phyloP scores from a whole-genome alignment of 1,140 invertebrate genomes.

The Coelopa frigida region DNA sequence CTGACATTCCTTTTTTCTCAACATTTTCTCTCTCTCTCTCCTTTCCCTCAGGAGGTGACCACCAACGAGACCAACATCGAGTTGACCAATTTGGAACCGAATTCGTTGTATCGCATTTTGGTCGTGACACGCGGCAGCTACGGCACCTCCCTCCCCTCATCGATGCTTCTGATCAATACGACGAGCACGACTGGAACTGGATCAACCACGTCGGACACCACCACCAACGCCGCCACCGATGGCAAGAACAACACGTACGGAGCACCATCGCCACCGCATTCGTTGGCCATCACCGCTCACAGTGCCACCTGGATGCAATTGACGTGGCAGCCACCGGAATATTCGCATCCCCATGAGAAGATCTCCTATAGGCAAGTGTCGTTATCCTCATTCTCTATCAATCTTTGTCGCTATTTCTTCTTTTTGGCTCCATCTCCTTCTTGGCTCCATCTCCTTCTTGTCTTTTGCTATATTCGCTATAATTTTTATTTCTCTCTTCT shows the following conservation, averaged over 20 bases:
- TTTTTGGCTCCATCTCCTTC: no score
- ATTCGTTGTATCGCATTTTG: slow-evolving; percentile 65
- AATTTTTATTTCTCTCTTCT: background rate
- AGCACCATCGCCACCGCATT: slow-evolving; percentile 69
- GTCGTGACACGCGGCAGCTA: slow-evolving; percentile 65
- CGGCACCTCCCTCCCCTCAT: slow-evolving; percentile 70
- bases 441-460: no score
- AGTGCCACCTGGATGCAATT: slow-evolving; percentile 71
- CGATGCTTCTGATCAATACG: slow-evolving; percentile 65
- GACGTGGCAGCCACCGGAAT: slow-evolving; percentile 72
- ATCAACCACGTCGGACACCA: background rate
- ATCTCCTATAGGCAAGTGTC: slow-evolving; percentile 61
- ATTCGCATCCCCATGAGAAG: slow-evolving; percentile 65
- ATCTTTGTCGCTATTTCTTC: no score
- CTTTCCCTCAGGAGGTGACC: slow-evolving; percentile 54
- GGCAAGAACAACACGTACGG: slow-evolving; percentile 45
- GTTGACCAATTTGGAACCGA: slow-evolving; percentile 55
- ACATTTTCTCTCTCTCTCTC: background rate
- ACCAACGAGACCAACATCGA: slow-evolving; percentile 54
- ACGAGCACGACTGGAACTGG: slow-evolving; percentile 21
- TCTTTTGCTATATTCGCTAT: no score
- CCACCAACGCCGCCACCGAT: background rate
- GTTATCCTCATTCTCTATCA: no score
- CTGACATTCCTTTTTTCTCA: background rate
- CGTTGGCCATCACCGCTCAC: slow-evolving; percentile 63